Percentiles rank a stretch among this genome's conserved stretches.
These are phyloP conservation scores for Alosa sapidissima DNA, from an alignment of 2,797 vertebrate genomes.

Conservation along the genomic window DNA sequence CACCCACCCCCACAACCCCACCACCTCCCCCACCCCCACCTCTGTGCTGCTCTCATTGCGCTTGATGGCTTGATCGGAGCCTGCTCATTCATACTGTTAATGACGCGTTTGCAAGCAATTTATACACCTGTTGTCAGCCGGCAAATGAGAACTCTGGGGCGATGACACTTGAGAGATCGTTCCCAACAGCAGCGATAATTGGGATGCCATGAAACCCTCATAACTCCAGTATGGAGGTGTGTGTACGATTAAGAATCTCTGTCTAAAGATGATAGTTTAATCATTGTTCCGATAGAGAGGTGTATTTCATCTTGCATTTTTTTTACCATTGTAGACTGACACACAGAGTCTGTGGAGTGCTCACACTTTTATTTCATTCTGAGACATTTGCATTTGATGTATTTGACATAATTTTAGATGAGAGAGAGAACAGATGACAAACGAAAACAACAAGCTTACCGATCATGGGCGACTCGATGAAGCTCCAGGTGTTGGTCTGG, in stretches of 20 bases:
- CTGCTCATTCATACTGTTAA: constrained; percentile 19
- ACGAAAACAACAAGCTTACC: constrained; percentile 72
- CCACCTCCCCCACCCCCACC: constrained; percentile 5
- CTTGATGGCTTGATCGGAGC: constrained; percentile 3
- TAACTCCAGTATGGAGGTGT: not conserved
- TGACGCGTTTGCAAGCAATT: constrained; percentile 15
- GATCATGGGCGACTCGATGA: constrained; percentile 98
- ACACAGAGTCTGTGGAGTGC: not conserved
- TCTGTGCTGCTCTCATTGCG: not conserved
- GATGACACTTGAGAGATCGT: constrained; percentile 20
- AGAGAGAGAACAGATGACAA: not conserved
- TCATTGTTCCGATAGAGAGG: not conserved
- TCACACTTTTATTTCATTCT: not conserved
- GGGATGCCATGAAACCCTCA: constrained; percentile 17
- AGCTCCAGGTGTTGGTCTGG: constrained; percentile 94
- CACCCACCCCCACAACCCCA: constrained; percentile 5
- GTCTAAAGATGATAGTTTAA: constrained; percentile 8
- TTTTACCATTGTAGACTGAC: not conserved
- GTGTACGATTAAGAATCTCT: constrained; percentile 12
- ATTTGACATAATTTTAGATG: not conserved
- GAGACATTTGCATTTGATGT: not conserved
- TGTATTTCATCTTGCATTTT: not conserved
- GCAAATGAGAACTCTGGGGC: constrained; percentile 18
- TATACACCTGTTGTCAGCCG: constrained; percentile 11
- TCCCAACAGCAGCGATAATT: constrained; percentile 18